phyloP scores from a whole-genome alignment of 1,140 invertebrate genomes.

The Psix sp. region DNA sequence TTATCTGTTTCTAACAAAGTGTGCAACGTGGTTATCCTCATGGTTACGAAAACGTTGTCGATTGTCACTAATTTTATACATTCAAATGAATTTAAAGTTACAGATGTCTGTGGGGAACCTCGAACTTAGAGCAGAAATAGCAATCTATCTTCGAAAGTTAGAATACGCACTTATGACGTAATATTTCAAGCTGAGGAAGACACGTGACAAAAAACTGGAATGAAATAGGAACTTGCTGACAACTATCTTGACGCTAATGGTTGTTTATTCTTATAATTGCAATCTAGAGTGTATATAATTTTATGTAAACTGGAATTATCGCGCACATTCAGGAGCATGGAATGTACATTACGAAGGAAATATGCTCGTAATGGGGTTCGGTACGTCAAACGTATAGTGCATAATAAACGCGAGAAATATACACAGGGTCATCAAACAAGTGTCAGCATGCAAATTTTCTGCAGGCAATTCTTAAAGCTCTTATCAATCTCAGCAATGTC shows the following conservation, averaged over 20 bases:
- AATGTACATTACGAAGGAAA: conserved; percentile 29
- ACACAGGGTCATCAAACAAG: conserved; percentile 25
- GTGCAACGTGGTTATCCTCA: too few species aligned
- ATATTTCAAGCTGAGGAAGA: too few species aligned
- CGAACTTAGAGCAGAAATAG: too few species aligned
- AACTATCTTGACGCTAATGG: conserved; percentile 3
- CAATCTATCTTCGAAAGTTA: too few species aligned
- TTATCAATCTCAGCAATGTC: conserved; percentile 14
- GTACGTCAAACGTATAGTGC: conserved; percentile 24
- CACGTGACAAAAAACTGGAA: too few species aligned
- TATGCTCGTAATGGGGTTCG: conserved; percentile 18
- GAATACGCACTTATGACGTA: too few species aligned
- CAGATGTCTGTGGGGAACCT: too few species aligned
- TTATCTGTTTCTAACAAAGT: too few species aligned
- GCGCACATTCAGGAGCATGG: conserved; percentile 2
- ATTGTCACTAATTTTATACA: too few species aligned
- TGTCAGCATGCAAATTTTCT: conserved; percentile 13
- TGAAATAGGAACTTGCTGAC: too few species aligned
- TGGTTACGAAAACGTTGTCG: too few species aligned
- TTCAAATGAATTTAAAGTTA: too few species aligned
- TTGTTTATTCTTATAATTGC: conserved; percentile 26
- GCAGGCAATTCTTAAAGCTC: conserved; percentile 3
- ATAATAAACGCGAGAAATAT: conserved; percentile 17
- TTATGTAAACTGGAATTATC: conserved; percentile 22
- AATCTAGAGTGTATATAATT: conserved; percentile 16